Base-by-base conservation (phyloP, 2,888 invertebrate genomes). In the Rhamnusium bicolor region DNA sequence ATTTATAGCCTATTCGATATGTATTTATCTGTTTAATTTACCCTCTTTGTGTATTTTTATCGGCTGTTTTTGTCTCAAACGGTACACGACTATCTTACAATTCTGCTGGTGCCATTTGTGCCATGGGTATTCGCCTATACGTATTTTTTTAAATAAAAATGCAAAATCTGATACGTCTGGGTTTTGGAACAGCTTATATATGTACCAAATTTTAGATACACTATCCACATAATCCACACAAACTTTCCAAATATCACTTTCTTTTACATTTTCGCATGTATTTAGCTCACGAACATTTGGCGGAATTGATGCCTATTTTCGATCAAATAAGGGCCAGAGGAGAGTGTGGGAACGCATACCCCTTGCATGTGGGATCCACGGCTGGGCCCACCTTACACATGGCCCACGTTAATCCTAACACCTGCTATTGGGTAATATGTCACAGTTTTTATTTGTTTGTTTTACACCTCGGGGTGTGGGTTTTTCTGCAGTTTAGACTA, bases 301-400 rank as follows among this genome's bases (percentile, higher is more conserved):
- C 93, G 91, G 96, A 96, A 92, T 92, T 97, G 93, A 96, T 94
- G 94, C 96, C 96, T 88, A 96, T 97, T 91, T 96, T 97, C 93
- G 96, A 96, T 91, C 94, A 94, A 90, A 92, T 96, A 89, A 93
- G 96, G 88, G 95, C 95, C 89, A 94, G 95, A 89, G 95, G 96
- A 90, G 95, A 96, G 90, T 93, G 95, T 85, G 96, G 96, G 88
- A 95, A 95, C 90, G 95, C 96, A 87, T 96, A 95, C 90, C 96
- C 96, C 86, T 93, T 95, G 89, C 95, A 95, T 91, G 94, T 95
- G 92, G 93, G 91, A 81, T 92, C 93, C 87, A 90, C 91, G 86
- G 91, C 91, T 86, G 92, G 92, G 86, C 92, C 90, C 92, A 91
- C 89, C 91, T 90, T 91, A 84, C 90, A 88, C 93, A 93, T 90